Evolutionary conservation across 1,140 invertebrate species (phyloP).

Genomic region (Artemia franciscana): DNA sequence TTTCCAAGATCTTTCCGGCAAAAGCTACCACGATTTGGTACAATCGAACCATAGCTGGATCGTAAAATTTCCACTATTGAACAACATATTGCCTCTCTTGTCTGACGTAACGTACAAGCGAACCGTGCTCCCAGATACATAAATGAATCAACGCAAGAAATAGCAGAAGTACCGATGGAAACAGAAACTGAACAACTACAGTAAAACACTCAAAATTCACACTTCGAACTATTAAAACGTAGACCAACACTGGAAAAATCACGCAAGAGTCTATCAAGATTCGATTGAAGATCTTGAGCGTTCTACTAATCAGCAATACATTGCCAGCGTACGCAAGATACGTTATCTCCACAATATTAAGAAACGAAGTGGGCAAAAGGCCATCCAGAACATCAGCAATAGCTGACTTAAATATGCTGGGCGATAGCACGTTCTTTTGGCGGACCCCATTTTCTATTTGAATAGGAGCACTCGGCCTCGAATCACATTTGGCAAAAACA

Average conservation of each 20-base stretch:
- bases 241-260: not conserved
- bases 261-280: not conserved
- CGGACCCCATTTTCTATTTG: not conserved
- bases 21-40: not conserved
- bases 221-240: not conserved
- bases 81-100: not conserved
- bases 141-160: not conserved
- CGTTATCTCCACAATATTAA: not conserved
- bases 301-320: not conserved
- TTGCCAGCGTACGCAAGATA: not conserved
- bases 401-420: not conserved
- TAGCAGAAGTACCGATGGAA: not conserved
- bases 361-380: not conserved
- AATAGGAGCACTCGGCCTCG: not conserved
- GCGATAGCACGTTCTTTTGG: not conserved
- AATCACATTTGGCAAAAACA: not conserved
- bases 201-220: not conserved
- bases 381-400: not conserved
- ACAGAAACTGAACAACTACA: not conserved
- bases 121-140: not conserved
- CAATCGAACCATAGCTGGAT: not conserved
- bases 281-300: too few relatives aligned
- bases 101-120: not conserved
- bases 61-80: not conserved
- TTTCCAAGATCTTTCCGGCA: not conserved